Evolutionary conservation across 2,888 invertebrate genomes (phyloP), one percentile per base, ranked within the genome.

Genomic region (Meteorus cinctellus): DNA sequence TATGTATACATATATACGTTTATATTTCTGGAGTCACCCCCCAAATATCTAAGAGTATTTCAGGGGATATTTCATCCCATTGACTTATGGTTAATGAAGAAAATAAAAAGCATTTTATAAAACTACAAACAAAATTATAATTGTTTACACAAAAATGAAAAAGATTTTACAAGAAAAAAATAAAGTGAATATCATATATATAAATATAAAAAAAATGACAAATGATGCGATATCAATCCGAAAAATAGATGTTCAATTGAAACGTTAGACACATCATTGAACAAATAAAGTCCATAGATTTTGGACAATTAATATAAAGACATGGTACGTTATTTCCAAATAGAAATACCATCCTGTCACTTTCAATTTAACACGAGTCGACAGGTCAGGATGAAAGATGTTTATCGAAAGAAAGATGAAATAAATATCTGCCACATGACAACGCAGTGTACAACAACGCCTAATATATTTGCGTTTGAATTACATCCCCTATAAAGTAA

Each of bases 381-480:
- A 34, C 27, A 29, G 41, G 48, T 31, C 24, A 55, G 59, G 62
- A 34, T 72, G 63, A 65, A 79, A 80, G 81, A 85, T 82, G 78
- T 79, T 81, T 82, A 81, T 83, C 82, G 75, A 77, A 75, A 75
- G 70, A 65, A 67, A 70, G 65, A 55, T 41, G 41, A 60, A 63
- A 72, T 41, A 51, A 29, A 67, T 59, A 69, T 31, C 48, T 72
- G 60, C 27, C 71, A 62, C 71, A 62, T 59, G 71, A 79, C 75
- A 83, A 80, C 78, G 65, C 78, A 78, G 78, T 79, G 79, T 76
- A 81, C 75, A 63, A 82, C 82, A 81, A 81, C 80, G 83, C 80
- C 82, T 84, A 83, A 85, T 87, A 84, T 85, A 85, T 86, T 85
- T 85, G 84, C 83, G 83, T 85, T 86, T 82, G 84, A 85, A 85